phyloP scores from a whole-genome alignment of 1,140 invertebrate genomes.

The Leguminivora glycinivorella region DNA sequence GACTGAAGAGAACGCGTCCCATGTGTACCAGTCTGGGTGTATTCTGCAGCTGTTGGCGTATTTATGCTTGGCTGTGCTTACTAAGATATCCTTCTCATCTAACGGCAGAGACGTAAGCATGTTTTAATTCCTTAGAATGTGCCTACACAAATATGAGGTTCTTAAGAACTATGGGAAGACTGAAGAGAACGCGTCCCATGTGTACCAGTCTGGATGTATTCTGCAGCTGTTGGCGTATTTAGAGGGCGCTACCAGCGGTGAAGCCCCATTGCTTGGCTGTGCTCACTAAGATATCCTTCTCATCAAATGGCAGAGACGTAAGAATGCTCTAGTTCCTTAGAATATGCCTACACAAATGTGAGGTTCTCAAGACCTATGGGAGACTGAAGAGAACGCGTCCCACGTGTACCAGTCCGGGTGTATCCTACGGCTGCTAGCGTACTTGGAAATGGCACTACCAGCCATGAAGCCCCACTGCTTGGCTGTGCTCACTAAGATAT shows the following conservation, averaged over 20 bases:
- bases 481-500: constrained; percentile 69
- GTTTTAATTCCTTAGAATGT: too few relatives aligned
- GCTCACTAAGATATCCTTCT: constrained; percentile 69
- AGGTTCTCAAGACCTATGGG: constrained; percentile 63
- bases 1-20: constrained; percentile 61
- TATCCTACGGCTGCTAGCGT: constrained; percentile 62
- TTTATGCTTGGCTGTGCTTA: constrained; percentile 63
- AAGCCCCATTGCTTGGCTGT: constrained; percentile 67
- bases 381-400: constrained; percentile 62
- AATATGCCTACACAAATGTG: too few relatives aligned
- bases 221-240: constrained; percentile 63
- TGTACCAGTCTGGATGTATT: constrained; percentile 65
- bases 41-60: constrained; percentile 63
- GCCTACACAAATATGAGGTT: constrained; percentile 35
- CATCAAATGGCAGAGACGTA: constrained; percentile 63
- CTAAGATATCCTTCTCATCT: constrained; percentile 64
- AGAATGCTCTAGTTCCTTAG: neutral
- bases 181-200: constrained; percentile 60
- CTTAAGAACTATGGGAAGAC: constrained; percentile 64
- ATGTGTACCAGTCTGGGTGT: constrained; percentile 64
- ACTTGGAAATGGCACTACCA: constrained; percentile 68
- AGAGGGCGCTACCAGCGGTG: constrained; percentile 67
- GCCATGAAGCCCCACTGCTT: constrained; percentile 67
- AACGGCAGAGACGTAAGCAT: constrained; percentile 61
- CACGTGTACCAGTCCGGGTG: constrained; percentile 66